Evolutionary conservation across 2,113 vertebrate genomes (phyloP).

Genomic region (Mesitornis unicolor): DNA sequence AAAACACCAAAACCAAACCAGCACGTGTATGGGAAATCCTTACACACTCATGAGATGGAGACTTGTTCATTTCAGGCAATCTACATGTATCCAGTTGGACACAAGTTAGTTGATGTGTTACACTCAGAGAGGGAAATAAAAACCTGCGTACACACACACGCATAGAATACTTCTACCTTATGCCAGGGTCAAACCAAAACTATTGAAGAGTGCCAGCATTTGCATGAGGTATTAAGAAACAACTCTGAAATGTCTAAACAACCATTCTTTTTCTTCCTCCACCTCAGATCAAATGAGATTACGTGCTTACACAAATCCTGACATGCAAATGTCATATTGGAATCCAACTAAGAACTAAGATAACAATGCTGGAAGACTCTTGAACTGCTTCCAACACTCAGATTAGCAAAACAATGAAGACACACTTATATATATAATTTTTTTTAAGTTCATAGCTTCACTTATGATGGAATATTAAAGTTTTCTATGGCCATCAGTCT

Average conservation of each 20-base stretch:
- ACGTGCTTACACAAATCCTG: rapidly evolving
- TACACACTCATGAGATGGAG: neutral
- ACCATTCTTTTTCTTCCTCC: neutral
- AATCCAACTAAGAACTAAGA: neutral
- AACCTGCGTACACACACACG: neutral
- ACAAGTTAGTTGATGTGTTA: neutral
- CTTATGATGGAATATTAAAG: neutral
- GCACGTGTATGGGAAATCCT: neutral
- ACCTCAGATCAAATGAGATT: neutral
- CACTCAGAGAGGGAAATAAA: neutral
- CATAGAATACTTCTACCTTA: neutral
- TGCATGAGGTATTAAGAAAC: neutral
- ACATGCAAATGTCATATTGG: neutral
- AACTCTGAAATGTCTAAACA: neutral
- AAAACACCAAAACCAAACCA: too few relatives aligned
- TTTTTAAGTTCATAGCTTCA: neutral
- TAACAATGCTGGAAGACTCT: neutral
- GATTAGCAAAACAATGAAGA: neutral
- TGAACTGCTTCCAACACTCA: neutral
- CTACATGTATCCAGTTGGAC: neutral
- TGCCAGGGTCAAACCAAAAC: neutral
- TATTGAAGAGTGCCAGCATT: neutral
- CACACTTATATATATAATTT: neutral
- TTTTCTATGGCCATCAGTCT: neutral
- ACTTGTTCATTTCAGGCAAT: neutral